Base-by-base conservation (phyloP, 2,113 vertebrate species). In the Lota lota region DNA sequence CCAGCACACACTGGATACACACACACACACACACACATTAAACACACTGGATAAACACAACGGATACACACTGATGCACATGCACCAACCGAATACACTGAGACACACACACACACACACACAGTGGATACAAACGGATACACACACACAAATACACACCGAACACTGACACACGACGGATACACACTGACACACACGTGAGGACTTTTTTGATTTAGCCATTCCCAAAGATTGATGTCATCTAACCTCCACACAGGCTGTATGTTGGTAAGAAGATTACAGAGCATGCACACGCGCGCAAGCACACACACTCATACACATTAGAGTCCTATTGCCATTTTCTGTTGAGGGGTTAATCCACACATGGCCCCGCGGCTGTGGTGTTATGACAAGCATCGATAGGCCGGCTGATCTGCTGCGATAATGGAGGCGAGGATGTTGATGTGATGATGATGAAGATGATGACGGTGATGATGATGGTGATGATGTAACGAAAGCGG, bases 261-360 rank as follows among this genome's bases (percentile, higher is more conserved):
- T 63, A 73, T 64, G 70, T 80, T 14, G 17, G 66, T 87, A 88
- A 87, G 82, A 84, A 84, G 88, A 90, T 90, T 89, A 90, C 19
- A 47, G 19, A 17, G 53, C 18, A 18, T 1, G 6, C 53, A 18
- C 16, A 54, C 53, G 17, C 53, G 17, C 53, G 17, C 53, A 61
- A 51, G 36, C 20, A 36, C 24, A 36, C 28, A 36, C 22, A 62
- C 58, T 22, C 19, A 58, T 4, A 28, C 24, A 28, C 2, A 2
- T 4, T 60, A 69, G 24, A 66, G 69, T 40, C 53, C 77, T 69
- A 68, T 73, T 85, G 76, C 85, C 87, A 86, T 89, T 88, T 88
- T 83, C 83, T 82, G 85, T 87, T 82, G 86, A 83, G 54, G 66
- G 83, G 77, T 88, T 90, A 92, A 89, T 89, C 88, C 87, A 85